Evolutionary conservation across 2,797 vertebrate genomes (phyloP), one percentile per base, ranked within the genome.

Genomic region (Chiloscyllium punctatum): DNA sequence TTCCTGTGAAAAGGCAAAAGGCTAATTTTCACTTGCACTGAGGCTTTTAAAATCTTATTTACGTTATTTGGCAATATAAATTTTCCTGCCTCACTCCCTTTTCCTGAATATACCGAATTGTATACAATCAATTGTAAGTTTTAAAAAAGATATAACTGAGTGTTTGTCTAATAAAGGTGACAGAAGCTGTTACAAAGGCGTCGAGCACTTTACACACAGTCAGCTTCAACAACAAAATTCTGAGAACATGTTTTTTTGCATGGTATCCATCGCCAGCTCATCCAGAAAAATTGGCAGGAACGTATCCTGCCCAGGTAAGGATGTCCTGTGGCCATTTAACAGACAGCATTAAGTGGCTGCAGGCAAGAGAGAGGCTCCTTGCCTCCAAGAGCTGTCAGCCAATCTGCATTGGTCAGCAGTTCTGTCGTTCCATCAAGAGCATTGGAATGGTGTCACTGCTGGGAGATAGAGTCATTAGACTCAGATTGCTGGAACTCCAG

Each of bases 41-140:
- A n/a, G 13, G 30, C 87, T 90, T 88, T 90, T 42, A 90, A 90
- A 23, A 48, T 48, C 86, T 88, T 62, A 90, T n/a, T 90, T 90
- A 62, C 90, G 57, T 62, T 90, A 86, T 86, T 48, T 23, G 48
- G 0, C 82, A 42, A 48, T 9, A 51, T 23, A 48, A 84, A 23
- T 48, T 77, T 77, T 33, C 72, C 33, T 74, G 27, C 11, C 74
- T 77, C 74, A 0, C 3, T n/a, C 8, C 33, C 8, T 77, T n/a
- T 77, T 15, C 33, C 74, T 15, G 30, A 77, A 15, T 77, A 77
- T 77, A 77, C 30, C 33, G 8, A 13, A 74, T 77, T 11, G 57
- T 7, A 9, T 9, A 62, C 27, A 77, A 33, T 33, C 30, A 77
- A 77, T 77, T 11, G 8, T 77, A 77, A 33, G 30, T 51, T 51